A percentile compares a stretch with the other conserved stretches of the same genome.
These are phyloP conservation scores for Dryadula phaetusa DNA, from an alignment of 2,888 invertebrate genomes.

Conservation along the genomic window DNA sequence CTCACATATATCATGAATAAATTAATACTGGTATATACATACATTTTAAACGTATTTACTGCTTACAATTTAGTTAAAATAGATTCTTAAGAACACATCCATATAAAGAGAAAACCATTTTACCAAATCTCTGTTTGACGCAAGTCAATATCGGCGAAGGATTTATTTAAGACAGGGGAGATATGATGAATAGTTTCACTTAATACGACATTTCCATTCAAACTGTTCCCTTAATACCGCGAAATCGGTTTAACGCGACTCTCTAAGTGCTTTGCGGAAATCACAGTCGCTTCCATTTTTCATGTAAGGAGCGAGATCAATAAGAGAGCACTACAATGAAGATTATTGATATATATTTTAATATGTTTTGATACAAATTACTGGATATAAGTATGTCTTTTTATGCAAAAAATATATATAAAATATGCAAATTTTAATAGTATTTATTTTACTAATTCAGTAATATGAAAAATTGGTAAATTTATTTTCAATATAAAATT, in stretches of 20 bases:
- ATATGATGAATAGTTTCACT: slow-evolving; percentile 23
- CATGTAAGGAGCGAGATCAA: slow-evolving; percentile 2
- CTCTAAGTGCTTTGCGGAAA: slow-evolving; percentile 29
- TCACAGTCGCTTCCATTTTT: slow-evolving; percentile 16
- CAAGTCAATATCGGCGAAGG: not conserved
- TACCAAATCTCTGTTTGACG: not conserved
- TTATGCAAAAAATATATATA: no score
- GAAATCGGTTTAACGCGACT: slow-evolving; percentile 28
- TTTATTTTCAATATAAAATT: no score
- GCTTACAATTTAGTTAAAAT: not conserved
- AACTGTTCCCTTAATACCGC: slow-evolving; percentile 21
- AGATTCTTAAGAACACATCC: not conserved
- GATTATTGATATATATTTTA: not conserved
- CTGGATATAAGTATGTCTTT: not conserved
- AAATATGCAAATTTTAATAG: no score
- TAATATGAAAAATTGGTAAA: no score
- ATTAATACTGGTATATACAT: not conserved
- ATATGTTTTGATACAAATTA: not conserved
- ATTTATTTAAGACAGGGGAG: not conserved
- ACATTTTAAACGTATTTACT: not conserved
- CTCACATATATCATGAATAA: no score
- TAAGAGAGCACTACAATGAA: not conserved
- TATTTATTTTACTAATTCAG: no score
- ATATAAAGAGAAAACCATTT: not conserved
- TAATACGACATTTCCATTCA: slow-evolving; percentile 25